Evolutionary conservation across 2,797 vertebrate genomes (phyloP), one percentile per base, ranked within the genome.

Genomic region (Salarias fasciatus): DNA sequence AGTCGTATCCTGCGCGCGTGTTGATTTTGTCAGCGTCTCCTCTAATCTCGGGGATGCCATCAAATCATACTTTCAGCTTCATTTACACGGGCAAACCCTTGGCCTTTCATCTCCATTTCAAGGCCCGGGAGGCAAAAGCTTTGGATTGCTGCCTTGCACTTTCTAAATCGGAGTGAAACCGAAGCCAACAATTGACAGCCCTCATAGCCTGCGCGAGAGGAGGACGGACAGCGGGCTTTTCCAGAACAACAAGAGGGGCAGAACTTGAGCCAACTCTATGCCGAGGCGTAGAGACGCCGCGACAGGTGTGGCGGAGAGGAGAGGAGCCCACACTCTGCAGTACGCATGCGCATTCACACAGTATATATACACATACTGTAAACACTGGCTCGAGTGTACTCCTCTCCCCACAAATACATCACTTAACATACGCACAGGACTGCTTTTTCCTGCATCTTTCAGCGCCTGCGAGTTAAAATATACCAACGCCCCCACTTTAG

Each of bases 101-200:
- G 55, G 51, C 53, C 70, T 82, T 72, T 70, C 71, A 62, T 67
- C 56, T 79, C 68, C 46, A 37, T 76, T 75, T 64, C 84, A 83
- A 63, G 63, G 56, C 79, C 79, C 81, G 82, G 73, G 85, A 89
- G 84, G 82, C 77, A 61, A 83, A 77, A 56, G 68, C 58, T 45
- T n/a, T 57, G 49, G 75, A 73, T 45, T 63, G 85, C 86, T 86
- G 79, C 74, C 75, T 84, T 88, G 77, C 84, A 88, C 79, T 87
- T 91, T 91, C 86, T 91, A 87, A 90, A 85, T 87, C 67, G 65
- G 81, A 81, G 73, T 65, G 84, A 92, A 92, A 92, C 72, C 40
- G 52, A 80, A 91, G 75, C 88, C 85, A 72, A 85, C 81, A 90
- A 89, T 72, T 62, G 86, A 86, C 86, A 89, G 77, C 60, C 72